These are phyloP conservation scores for Micrasema longulum DNA, from an alignment of 1,140 invertebrate genomes.

Conservation along the genomic window DNA sequence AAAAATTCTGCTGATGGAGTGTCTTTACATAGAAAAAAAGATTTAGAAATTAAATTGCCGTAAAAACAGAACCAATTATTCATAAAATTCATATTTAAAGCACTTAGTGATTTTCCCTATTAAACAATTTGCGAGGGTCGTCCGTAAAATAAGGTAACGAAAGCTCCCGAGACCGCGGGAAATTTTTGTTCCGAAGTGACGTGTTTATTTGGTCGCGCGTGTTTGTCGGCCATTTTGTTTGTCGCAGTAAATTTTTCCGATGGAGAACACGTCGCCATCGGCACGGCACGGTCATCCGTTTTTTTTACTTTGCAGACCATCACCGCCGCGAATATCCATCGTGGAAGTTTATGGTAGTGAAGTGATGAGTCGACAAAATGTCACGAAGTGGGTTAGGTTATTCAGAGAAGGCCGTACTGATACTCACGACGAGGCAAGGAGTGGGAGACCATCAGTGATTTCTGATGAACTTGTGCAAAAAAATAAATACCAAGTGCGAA, in stretches of 20 bases:
- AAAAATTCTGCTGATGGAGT: conserved; percentile 4
- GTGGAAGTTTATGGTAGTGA: too few relatives aligned
- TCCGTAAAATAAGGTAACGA: conserved; percentile 19
- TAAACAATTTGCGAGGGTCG: conserved; percentile 1
- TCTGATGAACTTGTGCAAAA: too few relatives aligned
- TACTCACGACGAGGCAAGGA: too few relatives aligned
- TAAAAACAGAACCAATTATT: too few relatives aligned
- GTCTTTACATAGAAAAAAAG: background rate
- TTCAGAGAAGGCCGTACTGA: too few relatives aligned
- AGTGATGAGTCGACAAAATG: too few relatives aligned
- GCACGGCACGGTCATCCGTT: background rate
- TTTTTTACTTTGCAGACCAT: background rate
- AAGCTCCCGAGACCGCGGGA: background rate
- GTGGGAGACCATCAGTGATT: too few relatives aligned
- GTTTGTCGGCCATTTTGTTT: background rate
- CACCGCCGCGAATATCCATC: background rate
- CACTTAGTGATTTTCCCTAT: too few relatives aligned
- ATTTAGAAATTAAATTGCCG: too few relatives aligned
- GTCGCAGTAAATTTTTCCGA: background rate
- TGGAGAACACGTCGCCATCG: background rate
- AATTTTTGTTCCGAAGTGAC: background rate
- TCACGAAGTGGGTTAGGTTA: too few relatives aligned
- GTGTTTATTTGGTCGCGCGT: conserved; percentile 2
- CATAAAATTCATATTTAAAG: too few relatives aligned
- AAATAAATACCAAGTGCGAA: too few relatives aligned